phyloP scores from a whole-genome alignment of 2,888 invertebrate genomes.

The Microctonus hyperodae region DNA sequence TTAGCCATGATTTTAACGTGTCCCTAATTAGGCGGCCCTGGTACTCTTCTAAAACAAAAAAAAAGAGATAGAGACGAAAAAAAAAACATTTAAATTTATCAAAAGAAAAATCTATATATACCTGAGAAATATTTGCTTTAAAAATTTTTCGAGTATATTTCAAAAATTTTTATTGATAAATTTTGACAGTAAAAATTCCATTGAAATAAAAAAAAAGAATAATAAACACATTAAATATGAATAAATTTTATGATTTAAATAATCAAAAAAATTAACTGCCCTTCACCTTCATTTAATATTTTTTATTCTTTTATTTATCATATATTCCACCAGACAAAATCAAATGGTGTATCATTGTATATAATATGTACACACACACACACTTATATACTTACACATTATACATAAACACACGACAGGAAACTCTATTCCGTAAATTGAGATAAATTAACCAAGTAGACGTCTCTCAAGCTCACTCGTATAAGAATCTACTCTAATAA shows the following conservation, averaged over 20 bases:
- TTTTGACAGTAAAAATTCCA: too few species aligned
- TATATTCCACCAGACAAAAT: background rate
- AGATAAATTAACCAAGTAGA: conserved; percentile 51
- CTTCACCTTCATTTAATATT: too few species aligned
- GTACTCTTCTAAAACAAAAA: conserved; percentile 45
- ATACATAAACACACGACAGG: conserved; percentile 41
- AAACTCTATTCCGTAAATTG: conserved; percentile 60
- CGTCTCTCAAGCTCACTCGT: background rate
- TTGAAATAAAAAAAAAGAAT: too few species aligned
- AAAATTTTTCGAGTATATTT: background rate
- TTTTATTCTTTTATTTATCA: background rate
- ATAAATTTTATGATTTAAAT: too few species aligned
- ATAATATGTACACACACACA: background rate
- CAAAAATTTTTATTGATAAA: background rate
- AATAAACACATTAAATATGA: too few species aligned
- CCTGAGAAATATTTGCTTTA: background rate
- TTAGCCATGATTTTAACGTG: conserved; percentile 48
- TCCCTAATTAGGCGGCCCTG: conserved; percentile 51
- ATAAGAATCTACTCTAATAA: background rate
- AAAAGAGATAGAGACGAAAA: background rate
- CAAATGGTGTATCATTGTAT: background rate
- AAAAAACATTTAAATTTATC: background rate
- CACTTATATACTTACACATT: too few species aligned
- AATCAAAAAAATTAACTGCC: too few species aligned
- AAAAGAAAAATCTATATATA: background rate